These are phyloP conservation scores for Pteria penguin DNA, from an alignment of 2,888 invertebrate genomes.

Conservation along the genomic window DNA sequence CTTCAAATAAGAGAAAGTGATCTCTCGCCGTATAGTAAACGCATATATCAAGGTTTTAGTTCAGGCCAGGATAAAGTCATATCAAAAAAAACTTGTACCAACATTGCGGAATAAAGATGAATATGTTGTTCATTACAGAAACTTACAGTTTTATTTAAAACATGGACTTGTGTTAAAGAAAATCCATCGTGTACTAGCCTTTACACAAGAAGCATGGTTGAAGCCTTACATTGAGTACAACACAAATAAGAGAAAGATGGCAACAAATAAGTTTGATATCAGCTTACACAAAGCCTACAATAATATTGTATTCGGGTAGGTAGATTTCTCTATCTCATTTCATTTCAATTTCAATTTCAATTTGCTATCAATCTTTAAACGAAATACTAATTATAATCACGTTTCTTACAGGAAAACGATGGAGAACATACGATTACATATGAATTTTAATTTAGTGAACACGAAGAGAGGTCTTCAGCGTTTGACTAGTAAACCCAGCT, in stretches of 20 bases:
- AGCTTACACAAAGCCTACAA: constrained; percentile 12
- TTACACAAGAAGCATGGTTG: constrained; percentile 19
- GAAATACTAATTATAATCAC: not conserved
- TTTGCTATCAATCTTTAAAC: not conserved
- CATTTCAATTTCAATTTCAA: not conserved
- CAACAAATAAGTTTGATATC: constrained; percentile 17
- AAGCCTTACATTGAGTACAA: constrained; percentile 27
- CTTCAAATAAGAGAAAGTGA: not conserved
- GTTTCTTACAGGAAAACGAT: constrained; percentile 19
- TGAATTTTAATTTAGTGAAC: constrained; percentile 3
- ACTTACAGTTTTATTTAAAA: constrained; percentile 8
- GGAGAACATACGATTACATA: constrained; percentile 23
- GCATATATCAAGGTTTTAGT: not conserved
- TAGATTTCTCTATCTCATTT: not conserved
- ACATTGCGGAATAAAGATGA: constrained; percentile 22
- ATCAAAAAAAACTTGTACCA: constrained; percentile 31
- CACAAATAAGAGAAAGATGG: constrained; percentile 12
- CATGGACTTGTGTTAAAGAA: constrained; percentile 10
- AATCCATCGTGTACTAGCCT: constrained; percentile 11
- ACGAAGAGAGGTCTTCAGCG: constrained; percentile 9
- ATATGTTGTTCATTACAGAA: constrained; percentile 22
- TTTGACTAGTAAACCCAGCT: constrained; percentile 12
- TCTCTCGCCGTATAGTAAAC: not conserved
- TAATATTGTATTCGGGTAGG: constrained; percentile 15
- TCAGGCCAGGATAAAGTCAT: not conserved